Percentiles rank a stretch among this genome's conserved stretches.
Conservation (phyloP, 1,140 invertebrate genomes). For the Magallana angulata region DNA sequence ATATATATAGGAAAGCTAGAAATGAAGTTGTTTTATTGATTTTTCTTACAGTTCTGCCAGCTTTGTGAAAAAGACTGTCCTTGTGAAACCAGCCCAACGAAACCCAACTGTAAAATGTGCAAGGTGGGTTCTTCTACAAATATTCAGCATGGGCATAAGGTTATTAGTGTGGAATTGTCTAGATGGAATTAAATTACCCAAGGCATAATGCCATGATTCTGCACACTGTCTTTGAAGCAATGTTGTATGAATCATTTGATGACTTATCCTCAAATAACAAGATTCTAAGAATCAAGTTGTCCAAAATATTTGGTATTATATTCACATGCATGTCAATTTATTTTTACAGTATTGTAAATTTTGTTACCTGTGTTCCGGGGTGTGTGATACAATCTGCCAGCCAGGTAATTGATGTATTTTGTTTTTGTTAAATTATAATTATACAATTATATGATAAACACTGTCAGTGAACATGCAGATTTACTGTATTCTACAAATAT, state of each 20-base stretch:
- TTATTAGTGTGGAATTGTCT: no score
- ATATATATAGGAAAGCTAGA: no score
- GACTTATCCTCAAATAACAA: no score
- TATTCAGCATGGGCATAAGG: no score
- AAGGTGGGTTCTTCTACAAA: slow-evolving; percentile 65
- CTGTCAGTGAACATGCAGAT: not conserved
- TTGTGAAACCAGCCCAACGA: slow-evolving; percentile 70
- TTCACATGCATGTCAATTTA: no score
- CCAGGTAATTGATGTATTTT: slow-evolving; percentile 66
- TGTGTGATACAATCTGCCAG: slow-evolving; percentile 74
- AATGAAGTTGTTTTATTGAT: no score
- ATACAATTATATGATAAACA: not conserved
- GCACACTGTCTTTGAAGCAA: no score
- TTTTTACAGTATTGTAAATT: slow-evolving; percentile 76
- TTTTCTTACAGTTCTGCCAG: slow-evolving; percentile 73
- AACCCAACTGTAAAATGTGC: slow-evolving; percentile 78
- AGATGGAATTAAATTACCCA: no score
- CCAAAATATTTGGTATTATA: no score
- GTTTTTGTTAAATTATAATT: not conserved
- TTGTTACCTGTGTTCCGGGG: slow-evolving; percentile 71
- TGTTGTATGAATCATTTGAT: no score
- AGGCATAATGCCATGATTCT: no score
- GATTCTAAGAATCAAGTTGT: no score
- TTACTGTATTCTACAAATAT: not conserved
- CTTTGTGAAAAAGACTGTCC: slow-evolving; percentile 76